Conservation (phyloP, 2,888 invertebrate species). For the Phanerotoma sp. region DNA sequence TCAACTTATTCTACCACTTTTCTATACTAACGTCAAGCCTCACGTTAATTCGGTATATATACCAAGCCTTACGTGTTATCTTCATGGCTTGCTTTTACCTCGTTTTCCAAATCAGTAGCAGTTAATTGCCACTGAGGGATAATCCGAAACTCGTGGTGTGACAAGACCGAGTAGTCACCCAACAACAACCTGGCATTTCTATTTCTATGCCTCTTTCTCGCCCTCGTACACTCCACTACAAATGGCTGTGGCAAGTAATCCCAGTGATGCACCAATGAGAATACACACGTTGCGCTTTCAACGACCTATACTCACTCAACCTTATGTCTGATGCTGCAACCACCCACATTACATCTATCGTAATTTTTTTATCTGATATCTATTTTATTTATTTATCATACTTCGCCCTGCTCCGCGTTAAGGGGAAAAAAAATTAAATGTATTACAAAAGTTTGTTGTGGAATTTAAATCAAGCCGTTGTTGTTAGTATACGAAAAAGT, state of each 20-base stretch:
- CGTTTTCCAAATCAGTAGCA: slow-evolving; percentile 37
- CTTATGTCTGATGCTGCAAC: too few species aligned
- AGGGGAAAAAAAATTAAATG: too few species aligned
- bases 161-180: slow-evolving; percentile 30
- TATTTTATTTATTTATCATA: too few species aligned
- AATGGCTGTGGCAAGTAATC: slow-evolving; percentile 30
- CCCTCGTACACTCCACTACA: slow-evolving; percentile 15
- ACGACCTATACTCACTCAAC: not conserved
- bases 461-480: too few species aligned
- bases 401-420: too few species aligned
- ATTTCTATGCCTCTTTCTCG: not conserved
- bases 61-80: not conserved
- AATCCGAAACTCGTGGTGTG: slow-evolving; percentile 31
- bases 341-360: too few species aligned
- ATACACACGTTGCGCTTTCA: slow-evolving; percentile 15
- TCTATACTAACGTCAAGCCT: not conserved
- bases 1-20: not conserved
- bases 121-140: slow-evolving; percentile 36
- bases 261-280: slow-evolving; percentile 19
- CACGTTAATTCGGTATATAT: not conserved
- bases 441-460: too few species aligned
- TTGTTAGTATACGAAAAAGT: too few species aligned
- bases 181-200: slow-evolving; percentile 21
- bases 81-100: slow-evolving; percentile 31
- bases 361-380: too few species aligned